Conservation (phyloP, 2,888 invertebrate genomes). For the Euplexia lucipara region DNA sequence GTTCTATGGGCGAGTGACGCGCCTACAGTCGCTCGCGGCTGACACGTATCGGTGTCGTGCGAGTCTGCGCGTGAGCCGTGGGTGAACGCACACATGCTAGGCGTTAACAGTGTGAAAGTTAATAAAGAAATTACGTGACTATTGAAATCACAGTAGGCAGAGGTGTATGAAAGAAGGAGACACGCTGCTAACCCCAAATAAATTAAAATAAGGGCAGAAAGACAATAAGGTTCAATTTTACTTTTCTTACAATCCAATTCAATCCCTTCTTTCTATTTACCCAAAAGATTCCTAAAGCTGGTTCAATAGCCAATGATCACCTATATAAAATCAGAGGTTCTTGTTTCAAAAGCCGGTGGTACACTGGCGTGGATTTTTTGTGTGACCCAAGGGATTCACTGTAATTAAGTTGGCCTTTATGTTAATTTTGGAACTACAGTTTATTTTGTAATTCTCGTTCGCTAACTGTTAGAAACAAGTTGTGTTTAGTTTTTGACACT, state of each 20-base stretch:
- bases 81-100: too few species aligned
- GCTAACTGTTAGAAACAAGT: conserved; percentile 4
- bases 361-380: conserved; percentile 49
- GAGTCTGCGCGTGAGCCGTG: too few species aligned
- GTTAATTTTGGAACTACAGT: conserved; percentile 49
- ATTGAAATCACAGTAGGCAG: too few species aligned
- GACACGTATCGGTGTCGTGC: too few species aligned
- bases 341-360: conserved; percentile 58
- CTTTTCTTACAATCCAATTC: not conserved
- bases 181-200: too few species aligned
- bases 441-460: conserved; percentile 28
- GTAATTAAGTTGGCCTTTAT: conserved; percentile 56
- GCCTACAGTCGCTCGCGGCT: too few species aligned
- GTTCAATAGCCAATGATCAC: conserved; percentile 65
- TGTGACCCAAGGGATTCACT: conserved; percentile 46
- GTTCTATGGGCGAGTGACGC: too few species aligned
- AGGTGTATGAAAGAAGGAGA: too few species aligned
- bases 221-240: too few species aligned
- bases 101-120: too few species aligned
- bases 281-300: conserved; percentile 61
- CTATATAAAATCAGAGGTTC: conserved; percentile 69
- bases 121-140: too few species aligned
- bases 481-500: conserved; percentile 26
- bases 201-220: too few species aligned
- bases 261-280: conserved; percentile 47